A percentile compares a stretch with the other conserved stretches of the same genome.
These are phyloP conservation scores for Hyaena hyaena DNA, from an alignment of 2,113 vertebrate genomes.

Conservation along the genomic window DNA sequence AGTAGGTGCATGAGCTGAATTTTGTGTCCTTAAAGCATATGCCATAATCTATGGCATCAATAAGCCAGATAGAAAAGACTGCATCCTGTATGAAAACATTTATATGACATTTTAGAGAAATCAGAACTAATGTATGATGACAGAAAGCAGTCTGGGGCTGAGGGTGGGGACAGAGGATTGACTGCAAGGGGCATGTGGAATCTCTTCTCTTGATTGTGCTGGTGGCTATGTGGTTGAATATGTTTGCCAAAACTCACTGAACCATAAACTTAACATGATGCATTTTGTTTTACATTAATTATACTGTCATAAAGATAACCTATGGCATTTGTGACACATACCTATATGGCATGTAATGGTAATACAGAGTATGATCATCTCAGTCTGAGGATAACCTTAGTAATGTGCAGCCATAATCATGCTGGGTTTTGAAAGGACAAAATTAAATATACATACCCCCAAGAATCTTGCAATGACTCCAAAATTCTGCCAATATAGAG, in stretches of 20 bases:
- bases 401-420: background rate
- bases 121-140: background rate
- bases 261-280: background rate
- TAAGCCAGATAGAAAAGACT: background rate
- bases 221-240: background rate
- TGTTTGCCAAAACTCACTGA: background rate
- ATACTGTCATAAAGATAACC: slow-evolving; percentile 11
- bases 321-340: background rate
- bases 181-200: background rate
- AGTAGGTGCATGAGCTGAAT: background rate
- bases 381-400: background rate
- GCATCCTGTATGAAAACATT: background rate
- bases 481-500: background rate
- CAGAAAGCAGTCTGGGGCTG: background rate
- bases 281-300: background rate
- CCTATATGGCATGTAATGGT: background rate
- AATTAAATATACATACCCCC: background rate
- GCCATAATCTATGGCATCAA: background rate
- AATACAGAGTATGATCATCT: background rate
- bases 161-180: background rate
- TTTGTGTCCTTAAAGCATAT: background rate
- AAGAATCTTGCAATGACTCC: background rate
- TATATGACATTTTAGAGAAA: background rate
- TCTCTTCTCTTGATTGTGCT: background rate
- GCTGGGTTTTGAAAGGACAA: background rate